Conservation (phyloP, 1,140 invertebrate species). For the Penaeus chinensis region DNA sequence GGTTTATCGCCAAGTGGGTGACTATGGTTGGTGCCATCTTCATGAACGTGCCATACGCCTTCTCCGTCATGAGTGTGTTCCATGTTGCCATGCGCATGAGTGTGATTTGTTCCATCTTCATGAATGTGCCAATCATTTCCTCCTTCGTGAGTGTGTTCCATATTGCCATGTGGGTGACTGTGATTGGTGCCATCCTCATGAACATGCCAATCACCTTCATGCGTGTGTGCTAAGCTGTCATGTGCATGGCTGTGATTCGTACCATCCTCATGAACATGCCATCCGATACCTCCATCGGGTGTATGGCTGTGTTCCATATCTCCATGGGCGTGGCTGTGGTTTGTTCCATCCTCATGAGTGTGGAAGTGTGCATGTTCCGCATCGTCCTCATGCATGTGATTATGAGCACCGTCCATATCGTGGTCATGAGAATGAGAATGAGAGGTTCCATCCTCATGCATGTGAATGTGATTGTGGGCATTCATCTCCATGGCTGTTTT, state of each 20-base stretch:
- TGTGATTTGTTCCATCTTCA: slow-evolving; percentile 20
- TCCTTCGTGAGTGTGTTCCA: slow-evolving; percentile 36
- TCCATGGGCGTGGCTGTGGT: slow-evolving; percentile 37
- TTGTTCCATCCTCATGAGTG: slow-evolving; percentile 46
- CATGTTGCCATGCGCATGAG: slow-evolving; percentile 20
- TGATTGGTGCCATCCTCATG: slow-evolving; percentile 33
- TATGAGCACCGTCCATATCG: not conserved
- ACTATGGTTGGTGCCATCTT: slow-evolving; percentile 25
- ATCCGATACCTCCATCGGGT: not conserved
- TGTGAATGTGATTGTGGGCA: not conserved
- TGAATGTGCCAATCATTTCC: slow-evolving; percentile 21
- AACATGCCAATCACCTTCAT: slow-evolving; percentile 1
- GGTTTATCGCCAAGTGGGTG: slow-evolving; percentile 7
- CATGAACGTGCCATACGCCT: slow-evolving; percentile 13
- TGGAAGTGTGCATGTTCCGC: slow-evolving; percentile 35
- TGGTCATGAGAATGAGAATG: slow-evolving; percentile 7
- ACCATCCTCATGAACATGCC: slow-evolving; percentile 18
- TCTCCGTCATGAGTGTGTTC: not conserved
- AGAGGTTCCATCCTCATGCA: not conserved
- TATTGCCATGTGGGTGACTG: slow-evolving; percentile 35
- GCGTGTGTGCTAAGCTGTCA: not conserved
- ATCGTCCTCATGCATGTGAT: slow-evolving; percentile 28
- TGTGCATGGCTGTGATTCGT: slow-evolving; percentile 22
- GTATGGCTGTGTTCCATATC: not conserved
- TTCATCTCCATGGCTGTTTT: slow-evolving; percentile 3